Conservation (phyloP, 2,888 invertebrate genomes). For the Candidula unifasciata region DNA sequence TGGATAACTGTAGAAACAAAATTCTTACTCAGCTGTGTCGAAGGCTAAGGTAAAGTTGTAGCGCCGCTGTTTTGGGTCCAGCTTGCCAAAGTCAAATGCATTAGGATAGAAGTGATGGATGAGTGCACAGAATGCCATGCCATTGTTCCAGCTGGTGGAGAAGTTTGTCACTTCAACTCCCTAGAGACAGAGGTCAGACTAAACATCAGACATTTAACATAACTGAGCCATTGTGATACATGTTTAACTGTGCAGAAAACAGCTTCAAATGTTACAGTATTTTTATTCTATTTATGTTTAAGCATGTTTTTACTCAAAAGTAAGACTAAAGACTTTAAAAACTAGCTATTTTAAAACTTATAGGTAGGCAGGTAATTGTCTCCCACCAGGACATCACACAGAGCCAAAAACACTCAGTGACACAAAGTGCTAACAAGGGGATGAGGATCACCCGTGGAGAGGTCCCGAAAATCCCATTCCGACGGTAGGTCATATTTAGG, state of each 20-base stretch:
- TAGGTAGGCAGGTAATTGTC: too few relatives aligned
- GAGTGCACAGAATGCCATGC: slow-evolving; percentile 98
- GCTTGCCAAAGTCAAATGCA: slow-evolving; percentile 94
- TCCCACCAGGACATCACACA: too few relatives aligned
- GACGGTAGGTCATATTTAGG: too few relatives aligned
- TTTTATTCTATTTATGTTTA: too few relatives aligned
- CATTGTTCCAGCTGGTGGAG: slow-evolving; percentile 98
- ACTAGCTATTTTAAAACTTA: not conserved
- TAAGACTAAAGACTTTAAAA: not conserved
- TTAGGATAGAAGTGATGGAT: slow-evolving; percentile 98
- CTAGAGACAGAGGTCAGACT: slow-evolving; percentile 80
- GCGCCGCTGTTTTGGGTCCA: slow-evolving; percentile 92
- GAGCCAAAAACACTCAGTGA: too few relatives aligned
- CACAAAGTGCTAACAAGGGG: too few relatives aligned
- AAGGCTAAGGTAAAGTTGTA: slow-evolving; percentile 98
- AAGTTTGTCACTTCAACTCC: slow-evolving; percentile 98
- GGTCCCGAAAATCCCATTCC: too few relatives aligned
- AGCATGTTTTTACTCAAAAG: not conserved
- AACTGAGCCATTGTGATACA: too few relatives aligned
- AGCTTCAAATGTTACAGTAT: too few relatives aligned
- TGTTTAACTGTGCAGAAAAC: too few relatives aligned
- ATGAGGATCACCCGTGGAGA: too few relatives aligned
- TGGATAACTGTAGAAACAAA: not conserved
- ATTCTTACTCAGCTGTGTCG: slow-evolving; percentile 94
- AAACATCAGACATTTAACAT: not conserved